Evolutionary conservation across 2,888 invertebrate genomes (phyloP).

Genomic region (Ischnura elegans): DNA sequence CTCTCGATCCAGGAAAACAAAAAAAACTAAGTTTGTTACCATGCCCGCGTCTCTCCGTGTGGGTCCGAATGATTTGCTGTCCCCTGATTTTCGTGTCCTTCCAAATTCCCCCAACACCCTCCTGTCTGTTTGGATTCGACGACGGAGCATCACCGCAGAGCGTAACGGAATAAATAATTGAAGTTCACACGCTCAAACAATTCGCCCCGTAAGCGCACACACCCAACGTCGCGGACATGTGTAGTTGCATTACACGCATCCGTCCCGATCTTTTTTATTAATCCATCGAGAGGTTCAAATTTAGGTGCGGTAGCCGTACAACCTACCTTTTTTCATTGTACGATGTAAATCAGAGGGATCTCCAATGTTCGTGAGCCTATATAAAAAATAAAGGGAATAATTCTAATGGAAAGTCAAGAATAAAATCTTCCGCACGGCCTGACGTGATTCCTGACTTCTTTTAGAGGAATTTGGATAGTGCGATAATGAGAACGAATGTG

Average conservation of each 20-base stretch:
- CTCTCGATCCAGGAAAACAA: too few relatives aligned
- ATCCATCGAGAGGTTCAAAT: neutral
- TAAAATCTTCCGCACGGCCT: neutral
- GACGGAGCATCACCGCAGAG: neutral
- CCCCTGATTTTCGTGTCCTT: neutral
- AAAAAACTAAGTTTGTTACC: too few relatives aligned
- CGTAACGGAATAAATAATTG: neutral
- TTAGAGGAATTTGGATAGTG: too few relatives aligned
- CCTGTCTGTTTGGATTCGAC: neutral
- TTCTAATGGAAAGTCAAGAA: neutral
- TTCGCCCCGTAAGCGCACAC: neutral
- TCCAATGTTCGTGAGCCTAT: neutral
- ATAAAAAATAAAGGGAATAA: neutral
- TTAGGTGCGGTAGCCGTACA: neutral
- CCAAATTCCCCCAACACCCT: neutral
- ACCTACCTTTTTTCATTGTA: neutral
- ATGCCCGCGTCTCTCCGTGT: neutral
- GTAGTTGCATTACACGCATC: neutral
- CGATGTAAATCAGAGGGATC: neutral
- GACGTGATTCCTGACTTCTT: too few relatives aligned
- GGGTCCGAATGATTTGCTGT: neutral
- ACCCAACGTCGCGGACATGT: neutral
- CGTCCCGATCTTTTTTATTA: neutral
- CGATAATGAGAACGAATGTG: too few relatives aligned
- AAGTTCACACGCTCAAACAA: neutral